These are phyloP conservation scores for Rhabdomys pumilio DNA, from an alignment of 2,797 vertebrate genomes.

Conservation along the genomic window DNA sequence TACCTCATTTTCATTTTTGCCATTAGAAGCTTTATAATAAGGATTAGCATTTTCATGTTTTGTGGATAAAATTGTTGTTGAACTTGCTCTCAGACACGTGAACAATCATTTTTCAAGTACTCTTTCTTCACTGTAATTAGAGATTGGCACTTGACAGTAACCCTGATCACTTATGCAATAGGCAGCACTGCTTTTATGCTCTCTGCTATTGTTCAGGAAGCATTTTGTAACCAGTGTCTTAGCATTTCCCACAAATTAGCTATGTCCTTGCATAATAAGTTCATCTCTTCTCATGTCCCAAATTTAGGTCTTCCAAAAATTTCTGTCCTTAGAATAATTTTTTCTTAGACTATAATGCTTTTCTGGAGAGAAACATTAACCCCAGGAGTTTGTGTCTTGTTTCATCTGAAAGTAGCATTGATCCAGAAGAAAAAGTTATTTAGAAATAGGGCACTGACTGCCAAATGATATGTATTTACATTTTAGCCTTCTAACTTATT, in stretches of 20 bases:
- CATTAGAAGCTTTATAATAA: conserved; percentile 82
- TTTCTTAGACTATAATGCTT: background rate
- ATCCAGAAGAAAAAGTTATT: background rate
- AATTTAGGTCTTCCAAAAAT: background rate
- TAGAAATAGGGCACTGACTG: background rate
- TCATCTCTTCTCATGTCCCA: background rate
- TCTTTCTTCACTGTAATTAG: conserved; percentile 75
- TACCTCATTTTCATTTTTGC: conserved; percentile 78
- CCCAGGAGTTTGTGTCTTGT: background rate
- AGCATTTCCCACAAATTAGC: background rate
- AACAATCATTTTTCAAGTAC: conserved; percentile 70
- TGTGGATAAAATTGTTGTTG: conserved; percentile 78
- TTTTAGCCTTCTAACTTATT: background rate
- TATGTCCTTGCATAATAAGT: background rate
- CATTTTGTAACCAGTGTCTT: background rate
- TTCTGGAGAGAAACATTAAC: background rate
- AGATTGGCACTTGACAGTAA: conserved; percentile 71
- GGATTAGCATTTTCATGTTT: conserved; percentile 82
- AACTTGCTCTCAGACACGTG: conserved; percentile 65
- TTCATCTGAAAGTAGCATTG: background rate
- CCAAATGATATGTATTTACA: background rate
- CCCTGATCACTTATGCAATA: conserved; percentile 29
- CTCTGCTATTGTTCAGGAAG: conserved; percentile 20
- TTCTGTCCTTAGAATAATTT: background rate
- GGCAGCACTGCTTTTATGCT: conserved; percentile 13